These are phyloP conservation scores for Mya arenaria DNA, from an alignment of 1,140 invertebrate species.

Conservation along the genomic window DNA sequence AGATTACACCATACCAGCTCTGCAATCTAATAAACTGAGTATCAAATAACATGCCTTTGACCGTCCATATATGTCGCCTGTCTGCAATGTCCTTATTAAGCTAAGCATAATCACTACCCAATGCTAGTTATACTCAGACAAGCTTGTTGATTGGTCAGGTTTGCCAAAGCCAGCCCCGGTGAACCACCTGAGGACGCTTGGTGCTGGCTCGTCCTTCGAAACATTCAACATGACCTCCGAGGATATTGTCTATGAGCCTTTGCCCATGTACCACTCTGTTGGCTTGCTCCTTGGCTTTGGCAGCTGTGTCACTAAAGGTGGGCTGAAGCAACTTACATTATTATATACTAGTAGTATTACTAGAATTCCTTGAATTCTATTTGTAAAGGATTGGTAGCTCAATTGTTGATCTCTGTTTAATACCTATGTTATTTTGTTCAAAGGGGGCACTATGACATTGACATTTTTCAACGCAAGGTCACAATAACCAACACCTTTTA, in stretches of 20 bases:
- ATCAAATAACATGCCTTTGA: not conserved
- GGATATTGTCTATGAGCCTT: conserved; percentile 64
- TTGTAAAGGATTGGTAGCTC: too few relatives aligned
- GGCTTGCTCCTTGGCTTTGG: conserved; percentile 62
- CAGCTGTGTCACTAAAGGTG: conserved; percentile 44
- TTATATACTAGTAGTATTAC: too few relatives aligned
- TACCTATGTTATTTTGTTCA: too few relatives aligned
- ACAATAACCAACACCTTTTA: too few relatives aligned
- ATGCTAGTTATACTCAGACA: too few relatives aligned
- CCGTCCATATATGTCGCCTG: not conserved
- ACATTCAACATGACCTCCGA: conserved; percentile 45
- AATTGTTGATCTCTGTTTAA: too few relatives aligned
- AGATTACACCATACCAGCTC: conserved; percentile 41
- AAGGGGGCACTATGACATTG: not conserved
- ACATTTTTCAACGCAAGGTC: too few relatives aligned
- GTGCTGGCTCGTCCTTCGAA: conserved; percentile 9
- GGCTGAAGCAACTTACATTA: too few relatives aligned
- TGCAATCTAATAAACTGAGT: not conserved
- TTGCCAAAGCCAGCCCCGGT: conserved; percentile 69
- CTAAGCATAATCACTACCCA: too few relatives aligned
- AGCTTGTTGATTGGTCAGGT: conserved; percentile 44
- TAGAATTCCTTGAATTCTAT: too few relatives aligned
- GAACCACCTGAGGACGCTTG: conserved; percentile 48
- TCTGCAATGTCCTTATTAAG: too few relatives aligned
- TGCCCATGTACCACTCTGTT: conserved; percentile 74